phyloP scores from a whole-genome alignment of 2,113 vertebrate genomes.

The Tyrannus savana region DNA sequence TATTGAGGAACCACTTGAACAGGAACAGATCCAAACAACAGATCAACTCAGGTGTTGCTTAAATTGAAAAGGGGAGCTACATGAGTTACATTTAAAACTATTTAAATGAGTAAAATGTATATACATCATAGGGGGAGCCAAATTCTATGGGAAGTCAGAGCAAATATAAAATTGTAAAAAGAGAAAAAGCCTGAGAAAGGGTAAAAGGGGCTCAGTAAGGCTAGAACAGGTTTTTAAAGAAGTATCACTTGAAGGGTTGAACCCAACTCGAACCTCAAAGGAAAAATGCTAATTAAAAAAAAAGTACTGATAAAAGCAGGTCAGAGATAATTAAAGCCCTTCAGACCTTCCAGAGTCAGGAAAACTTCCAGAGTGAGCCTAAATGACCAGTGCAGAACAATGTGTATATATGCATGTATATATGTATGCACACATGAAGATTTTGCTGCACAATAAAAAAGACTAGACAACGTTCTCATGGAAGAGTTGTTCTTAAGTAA shows the following conservation, averaged over 20 bases:
- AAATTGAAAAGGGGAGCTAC: not conserved
- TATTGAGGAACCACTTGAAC: not conserved
- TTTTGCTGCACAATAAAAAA: not conserved
- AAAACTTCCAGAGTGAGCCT: not conserved
- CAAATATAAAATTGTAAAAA: not conserved
- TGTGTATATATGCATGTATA: no score
- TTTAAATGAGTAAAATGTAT: not conserved
- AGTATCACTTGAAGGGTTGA: not conserved
- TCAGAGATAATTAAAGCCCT: not conserved
- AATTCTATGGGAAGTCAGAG: not conserved
- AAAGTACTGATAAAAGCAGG: not conserved
- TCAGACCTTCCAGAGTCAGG: not conserved
- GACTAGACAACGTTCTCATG: not conserved
- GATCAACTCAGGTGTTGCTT: not conserved
- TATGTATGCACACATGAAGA: fast-evolving
- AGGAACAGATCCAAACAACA: not conserved
- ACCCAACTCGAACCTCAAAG: not conserved
- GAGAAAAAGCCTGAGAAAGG: not conserved
- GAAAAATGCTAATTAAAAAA: not conserved
- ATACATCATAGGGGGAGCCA: not conserved
- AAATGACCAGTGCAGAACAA: not conserved
- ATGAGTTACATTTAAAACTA: not conserved
- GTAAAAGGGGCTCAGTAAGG: not conserved
- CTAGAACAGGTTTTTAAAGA: not conserved
- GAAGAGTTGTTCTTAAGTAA: not conserved